Conservation (phyloP, 2,113 vertebrate species). For the Hassar affinis region DNA sequence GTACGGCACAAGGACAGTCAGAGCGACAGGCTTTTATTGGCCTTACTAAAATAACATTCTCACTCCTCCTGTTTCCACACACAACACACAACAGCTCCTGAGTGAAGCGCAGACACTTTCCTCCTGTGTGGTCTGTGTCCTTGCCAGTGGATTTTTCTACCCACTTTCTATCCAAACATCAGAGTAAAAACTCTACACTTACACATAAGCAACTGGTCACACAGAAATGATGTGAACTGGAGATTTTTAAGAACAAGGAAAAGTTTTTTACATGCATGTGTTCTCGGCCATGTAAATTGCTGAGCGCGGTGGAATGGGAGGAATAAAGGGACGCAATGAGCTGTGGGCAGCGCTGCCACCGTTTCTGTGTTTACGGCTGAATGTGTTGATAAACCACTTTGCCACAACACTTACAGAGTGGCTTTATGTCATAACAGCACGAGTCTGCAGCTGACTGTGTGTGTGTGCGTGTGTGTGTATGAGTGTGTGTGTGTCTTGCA, state of each 20-base stretch:
- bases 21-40: neutral
- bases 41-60: conserved; percentile 2
- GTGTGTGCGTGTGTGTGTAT: conserved; percentile 11
- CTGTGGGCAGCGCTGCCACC: neutral
- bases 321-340: conserved; percentile 23
- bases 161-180: neutral
- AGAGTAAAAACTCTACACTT: neutral
- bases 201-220: neutral
- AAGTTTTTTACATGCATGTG: neutral
- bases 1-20: neutral
- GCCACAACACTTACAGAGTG: conserved; percentile 60
- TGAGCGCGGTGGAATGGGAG: conserved; percentile 72
- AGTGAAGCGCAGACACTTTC: neutral
- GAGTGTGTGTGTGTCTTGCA: conserved; percentile 21
- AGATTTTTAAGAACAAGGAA: conserved; percentile 1
- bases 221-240: neutral
- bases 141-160: conserved; percentile 1
- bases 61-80: neutral
- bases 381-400: conserved; percentile 85
- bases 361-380: conserved; percentile 74
- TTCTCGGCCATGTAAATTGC: conserved; percentile 73
- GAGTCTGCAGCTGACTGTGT: conserved; percentile 10
- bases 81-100: neutral
- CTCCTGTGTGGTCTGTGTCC: neutral
- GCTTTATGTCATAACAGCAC: conserved; percentile 37